Base-by-base conservation (phyloP, 2,888 invertebrate genomes). In the Eilema depressum region DNA sequence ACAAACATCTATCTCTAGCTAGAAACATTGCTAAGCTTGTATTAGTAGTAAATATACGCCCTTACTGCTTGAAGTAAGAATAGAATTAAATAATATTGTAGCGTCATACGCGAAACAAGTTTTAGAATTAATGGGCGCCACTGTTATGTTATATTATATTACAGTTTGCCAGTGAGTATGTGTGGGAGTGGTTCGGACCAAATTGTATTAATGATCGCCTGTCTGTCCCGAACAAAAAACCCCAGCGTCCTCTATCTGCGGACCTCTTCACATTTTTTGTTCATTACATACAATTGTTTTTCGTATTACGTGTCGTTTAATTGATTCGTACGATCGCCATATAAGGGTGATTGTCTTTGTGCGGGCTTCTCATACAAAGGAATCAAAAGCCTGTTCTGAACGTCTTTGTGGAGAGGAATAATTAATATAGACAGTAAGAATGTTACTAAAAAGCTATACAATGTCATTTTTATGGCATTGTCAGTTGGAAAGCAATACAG, bases 121-220 rank as follows among this genome's bases (percentile, higher is more conserved):
- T n/a, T 20, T 53, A 10, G 53, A 10, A 53, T 41, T 41, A 41
- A 41, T 53, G 53, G 53, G 2, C n/a, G n/a, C n/a, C 53, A 53
- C n/a, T 53, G 53, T 53, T 53, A n/a, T 20, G 10, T 20, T 28
- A 60, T n/a, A n/a, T n/a, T n/a, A n/a, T n/a, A n/a, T 26, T 28
- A 60, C 17, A 26, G 60, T 60, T 20, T 28, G 26, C 60, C 60
- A 60, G 30, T 28, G 26, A 10, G 14, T 53, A 8, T 7, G 62
- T 65, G 82, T 82, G 74, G 80, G 82, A 67, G 68, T 71, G 14
- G 25, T 69, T 72, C 69, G 62, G 71, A 62, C 30, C 33, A 62
- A 74, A 76, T 75, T 78, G 75, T 70, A 75, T 68, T 77, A 78
- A 76, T 69, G 69, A 81, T 69, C 61, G 64, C 68, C 25, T 72